These are phyloP conservation scores for Galeruca laticollis DNA, from an alignment of 2,888 invertebrate species.

Conservation along the genomic window DNA sequence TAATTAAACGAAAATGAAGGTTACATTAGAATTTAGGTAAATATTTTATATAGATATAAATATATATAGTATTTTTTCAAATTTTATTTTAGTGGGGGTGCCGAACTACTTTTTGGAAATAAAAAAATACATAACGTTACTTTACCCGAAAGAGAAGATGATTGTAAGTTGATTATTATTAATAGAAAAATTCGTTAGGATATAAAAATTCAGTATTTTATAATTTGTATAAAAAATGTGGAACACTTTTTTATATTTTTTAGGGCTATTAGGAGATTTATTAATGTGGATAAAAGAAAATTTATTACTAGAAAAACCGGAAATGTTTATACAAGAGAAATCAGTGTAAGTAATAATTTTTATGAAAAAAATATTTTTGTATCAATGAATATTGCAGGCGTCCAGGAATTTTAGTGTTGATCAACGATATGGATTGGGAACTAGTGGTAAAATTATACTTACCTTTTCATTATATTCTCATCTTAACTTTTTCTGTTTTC, in stretches of 20 bases:
- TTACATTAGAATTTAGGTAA: constrained; percentile 61
- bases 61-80: constrained; percentile 18
- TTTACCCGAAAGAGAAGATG: constrained; percentile 71
- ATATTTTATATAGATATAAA: not conserved
- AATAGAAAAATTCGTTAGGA: not conserved
- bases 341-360: constrained; percentile 63
- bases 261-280: constrained; percentile 80
- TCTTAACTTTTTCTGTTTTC: constrained; percentile 53
- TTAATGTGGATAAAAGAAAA: constrained; percentile 88
- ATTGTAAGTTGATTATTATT: constrained; percentile 65
- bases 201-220: not conserved
- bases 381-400: not conserved
- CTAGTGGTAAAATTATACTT: constrained; percentile 71
- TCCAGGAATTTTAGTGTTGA: constrained; percentile 81
- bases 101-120: constrained; percentile 90
- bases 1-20: constrained; percentile 43
- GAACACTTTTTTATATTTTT: no score
- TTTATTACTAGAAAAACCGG: constrained; percentile 85
- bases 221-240: constrained; percentile 4
- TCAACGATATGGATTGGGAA: constrained; percentile 98
- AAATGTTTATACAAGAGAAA: constrained; percentile 71
- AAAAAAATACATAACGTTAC: constrained; percentile 78
- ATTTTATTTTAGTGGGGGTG: constrained; percentile 81
- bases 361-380: not conserved
- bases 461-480: constrained; percentile 8